Evolutionary conservation across 2,797 vertebrate genomes (phyloP).

Genomic region (Clarias fuscus): DNA sequence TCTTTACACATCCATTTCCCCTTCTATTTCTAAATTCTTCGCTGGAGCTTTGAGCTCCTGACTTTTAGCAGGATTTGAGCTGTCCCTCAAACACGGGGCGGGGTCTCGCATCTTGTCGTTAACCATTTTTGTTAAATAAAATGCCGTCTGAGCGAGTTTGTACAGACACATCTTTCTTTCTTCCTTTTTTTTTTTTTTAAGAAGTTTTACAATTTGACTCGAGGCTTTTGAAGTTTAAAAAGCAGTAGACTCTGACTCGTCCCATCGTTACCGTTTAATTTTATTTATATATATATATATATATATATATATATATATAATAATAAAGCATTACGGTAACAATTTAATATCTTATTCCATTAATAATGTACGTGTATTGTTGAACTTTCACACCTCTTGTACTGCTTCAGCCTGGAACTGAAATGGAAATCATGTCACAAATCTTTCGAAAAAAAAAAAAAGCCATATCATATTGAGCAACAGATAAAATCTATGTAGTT

Average conservation of each 20-base stretch:
- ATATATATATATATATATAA: too few relatives aligned
- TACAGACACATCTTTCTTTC: too few relatives aligned
- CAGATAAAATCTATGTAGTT: not conserved
- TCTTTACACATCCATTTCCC: not conserved
- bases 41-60: slow-evolving; percentile 41
- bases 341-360: too few relatives aligned
- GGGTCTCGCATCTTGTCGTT: not conserved
- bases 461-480: too few relatives aligned
- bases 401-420: not conserved
- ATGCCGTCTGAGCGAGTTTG: not conserved
- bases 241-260: not conserved
- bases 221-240: not conserved
- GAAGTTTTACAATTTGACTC: not conserved
- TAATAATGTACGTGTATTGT: not conserved
- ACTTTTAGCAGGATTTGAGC: not conserved
- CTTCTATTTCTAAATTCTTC: not conserved
- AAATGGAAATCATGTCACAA: not conserved
- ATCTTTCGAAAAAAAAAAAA: not conserved
- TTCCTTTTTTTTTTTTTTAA: too few relatives aligned
- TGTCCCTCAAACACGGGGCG: not conserved
- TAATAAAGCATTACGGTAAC: too few relatives aligned
- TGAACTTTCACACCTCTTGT: not conserved
- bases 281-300: too few relatives aligned
- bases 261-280: not conserved
- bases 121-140: not conserved